These are phyloP conservation scores for Calcarius lapponicus DNA, from an alignment of 2,797 vertebrate genomes.

Conservation along the genomic window DNA sequence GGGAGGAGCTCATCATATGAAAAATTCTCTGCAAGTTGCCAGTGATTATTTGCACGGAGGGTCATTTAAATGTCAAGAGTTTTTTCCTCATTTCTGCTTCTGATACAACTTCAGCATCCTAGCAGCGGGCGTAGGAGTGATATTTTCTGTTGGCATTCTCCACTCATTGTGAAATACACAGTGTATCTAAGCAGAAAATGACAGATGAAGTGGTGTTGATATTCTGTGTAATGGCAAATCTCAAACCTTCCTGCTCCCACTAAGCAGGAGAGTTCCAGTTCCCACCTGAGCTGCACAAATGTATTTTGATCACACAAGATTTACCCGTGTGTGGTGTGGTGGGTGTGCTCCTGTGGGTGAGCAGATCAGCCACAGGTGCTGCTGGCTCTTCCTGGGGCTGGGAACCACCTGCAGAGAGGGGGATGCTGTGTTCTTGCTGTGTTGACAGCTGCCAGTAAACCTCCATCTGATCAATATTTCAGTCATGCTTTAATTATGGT, in stretches of 20 bases:
- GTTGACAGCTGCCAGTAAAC: background rate
- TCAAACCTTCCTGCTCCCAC: background rate
- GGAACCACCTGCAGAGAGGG: background rate
- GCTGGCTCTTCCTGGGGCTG: background rate
- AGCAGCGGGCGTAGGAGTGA: conserved; percentile 38
- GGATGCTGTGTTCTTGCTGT: background rate
- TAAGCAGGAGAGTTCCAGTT: background rate
- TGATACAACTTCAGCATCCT: background rate
- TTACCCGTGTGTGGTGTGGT: background rate
- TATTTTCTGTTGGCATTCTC: conserved; percentile 53
- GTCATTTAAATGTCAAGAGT: conserved; percentile 47
- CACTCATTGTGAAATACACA: conserved; percentile 20
- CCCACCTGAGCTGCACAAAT: background rate
- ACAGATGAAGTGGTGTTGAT: conserved; percentile 21
- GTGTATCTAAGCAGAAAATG: conserved; percentile 48
- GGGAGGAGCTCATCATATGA: background rate
- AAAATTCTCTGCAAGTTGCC: background rate
- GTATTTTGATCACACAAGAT: background rate
- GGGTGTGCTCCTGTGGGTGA: background rate
- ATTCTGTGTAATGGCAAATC: background rate
- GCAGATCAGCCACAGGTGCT: background rate
- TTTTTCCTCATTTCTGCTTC: conserved; percentile 23
- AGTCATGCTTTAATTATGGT: background rate
- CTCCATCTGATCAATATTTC: background rate
- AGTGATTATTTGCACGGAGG: conserved; percentile 23